Evolutionary conservation across 2,888 invertebrate species (phyloP).

Genomic region (Mellilla xanthometata): DNA sequence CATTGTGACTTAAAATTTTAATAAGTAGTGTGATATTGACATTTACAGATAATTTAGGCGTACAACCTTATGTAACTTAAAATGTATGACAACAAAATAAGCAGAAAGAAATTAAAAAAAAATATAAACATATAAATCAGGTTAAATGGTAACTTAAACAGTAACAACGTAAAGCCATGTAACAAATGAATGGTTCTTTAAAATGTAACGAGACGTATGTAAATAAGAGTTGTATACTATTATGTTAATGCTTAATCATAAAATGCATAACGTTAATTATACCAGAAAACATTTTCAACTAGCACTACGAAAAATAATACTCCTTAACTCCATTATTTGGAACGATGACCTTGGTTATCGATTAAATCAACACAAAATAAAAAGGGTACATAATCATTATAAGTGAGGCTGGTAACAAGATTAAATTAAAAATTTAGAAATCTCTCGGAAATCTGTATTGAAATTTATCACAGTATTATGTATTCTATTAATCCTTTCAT

Average conservation of each 20-base stretch:
- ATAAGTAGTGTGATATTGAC: conserved; percentile 8
- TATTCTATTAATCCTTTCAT: too few relatives aligned
- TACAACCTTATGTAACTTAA: background rate
- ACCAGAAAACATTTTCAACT: conserved; percentile 25
- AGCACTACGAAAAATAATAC: conserved; percentile 1
- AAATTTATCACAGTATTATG: too few relatives aligned
- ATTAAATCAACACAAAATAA: too few relatives aligned
- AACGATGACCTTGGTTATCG: too few relatives aligned
- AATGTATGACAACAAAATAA: too few relatives aligned
- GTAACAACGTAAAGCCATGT: conserved; percentile 3
- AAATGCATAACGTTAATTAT: conserved; percentile 17
- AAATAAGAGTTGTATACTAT: conserved; percentile 13
- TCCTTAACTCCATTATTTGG: conserved; percentile 1
- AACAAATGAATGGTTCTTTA: conserved; percentile 3
- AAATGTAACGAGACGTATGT: conserved; percentile 13
- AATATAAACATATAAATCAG: background rate
- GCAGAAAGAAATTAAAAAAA: too few relatives aligned
- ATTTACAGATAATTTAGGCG: too few relatives aligned
- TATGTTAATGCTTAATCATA: conserved; percentile 9
- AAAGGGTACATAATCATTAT: too few relatives aligned
- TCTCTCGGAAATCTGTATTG: too few relatives aligned
- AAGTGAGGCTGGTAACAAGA: too few relatives aligned
- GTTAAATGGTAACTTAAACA: too few relatives aligned
- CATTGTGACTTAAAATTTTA: conserved; percentile 1
- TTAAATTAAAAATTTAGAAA: too few relatives aligned